Evolutionary conservation across 2,113 vertebrate genomes (phyloP), one percentile per base, ranked within the genome.

Genomic region (Ploceus nigricollis): DNA sequence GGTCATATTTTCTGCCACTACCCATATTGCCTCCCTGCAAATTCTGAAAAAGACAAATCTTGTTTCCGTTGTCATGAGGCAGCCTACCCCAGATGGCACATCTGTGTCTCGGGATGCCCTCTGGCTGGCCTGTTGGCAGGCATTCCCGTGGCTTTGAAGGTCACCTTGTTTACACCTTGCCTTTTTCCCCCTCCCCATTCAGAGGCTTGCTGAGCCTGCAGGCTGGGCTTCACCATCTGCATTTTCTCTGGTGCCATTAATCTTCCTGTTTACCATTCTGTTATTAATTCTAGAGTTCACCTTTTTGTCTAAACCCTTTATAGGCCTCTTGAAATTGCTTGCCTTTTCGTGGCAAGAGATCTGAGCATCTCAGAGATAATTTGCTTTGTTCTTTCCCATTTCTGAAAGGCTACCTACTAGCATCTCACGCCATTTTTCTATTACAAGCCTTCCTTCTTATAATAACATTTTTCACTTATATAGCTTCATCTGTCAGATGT

Each of bases 201-300:
- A 66, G 86, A 94, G 86, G 94, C 94, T 95, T 96, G 96, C 96
- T 97, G 96, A 97, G 95, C 94, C 95, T 96, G 95, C 93, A 96
- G 96, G 90, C 96, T 96, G 91, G 78, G 85, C 89, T 96, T 93
- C 79, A 82, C 96, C 96, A 97, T 97, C 97, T 97, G 97, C 95
- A 97, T 97, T 97, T 97, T 95, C 93, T 97, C 92, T 94, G 66
- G 64, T 97, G 90, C 80, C 78, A 96, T 93, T 91, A 96, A 92
- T 86, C 89, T 96, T 97, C 88, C 84, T 95, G 95, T 96, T 96
- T 97, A 94, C 96, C 92, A 94, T 96, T 96, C 92, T 89, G 83
- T 95, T 97, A 95, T 96, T 97, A 97, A 96, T 96, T 97, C 96
- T 93, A 48, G 86, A 93, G 90, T 95, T 97, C 95, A 94, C 94